phyloP scores from a whole-genome alignment of 1,140 invertebrate genomes.

The Cherax quadricarinatus region DNA sequence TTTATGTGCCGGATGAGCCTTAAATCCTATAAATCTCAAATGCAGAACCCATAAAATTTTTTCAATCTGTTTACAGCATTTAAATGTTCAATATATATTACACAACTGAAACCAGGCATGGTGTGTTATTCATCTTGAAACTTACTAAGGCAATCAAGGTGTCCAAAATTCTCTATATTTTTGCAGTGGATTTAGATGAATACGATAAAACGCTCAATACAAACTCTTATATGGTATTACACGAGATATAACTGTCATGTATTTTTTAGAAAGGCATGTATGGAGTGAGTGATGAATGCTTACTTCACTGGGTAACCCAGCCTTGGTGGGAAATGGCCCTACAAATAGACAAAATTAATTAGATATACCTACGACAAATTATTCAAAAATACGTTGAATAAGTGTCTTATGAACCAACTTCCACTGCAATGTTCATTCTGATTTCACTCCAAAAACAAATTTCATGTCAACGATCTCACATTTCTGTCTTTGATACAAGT shows the following conservation, averaged over 20 bases:
- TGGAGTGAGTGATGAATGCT: no score
- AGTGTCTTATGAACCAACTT: background rate
- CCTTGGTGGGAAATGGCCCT: no score
- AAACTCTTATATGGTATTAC: no score
- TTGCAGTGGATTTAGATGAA: no score
- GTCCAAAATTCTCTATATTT: no score
- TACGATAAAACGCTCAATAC: background rate
- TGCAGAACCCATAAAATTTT: background rate
- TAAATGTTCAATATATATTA: background rate
- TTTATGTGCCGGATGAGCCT: background rate
- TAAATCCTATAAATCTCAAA: background rate
- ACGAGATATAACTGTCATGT: no score
- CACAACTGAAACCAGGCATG: background rate
- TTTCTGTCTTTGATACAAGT: background rate
- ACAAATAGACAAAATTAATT: no score
- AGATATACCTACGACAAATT: no score
- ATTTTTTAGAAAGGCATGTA: no score
- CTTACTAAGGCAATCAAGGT: background rate
- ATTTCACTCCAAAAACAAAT: background rate
- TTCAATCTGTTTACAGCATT: background rate
- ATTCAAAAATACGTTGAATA: background rate
- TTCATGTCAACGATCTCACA: background rate
- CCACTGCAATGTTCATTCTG: background rate
- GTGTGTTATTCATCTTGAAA: background rate
- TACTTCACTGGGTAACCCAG: no score